Percentiles rank a stretch among this genome's conserved stretches.
Conservation (phyloP, 1,140 invertebrate species). For the Papilio aristodemus region DNA sequence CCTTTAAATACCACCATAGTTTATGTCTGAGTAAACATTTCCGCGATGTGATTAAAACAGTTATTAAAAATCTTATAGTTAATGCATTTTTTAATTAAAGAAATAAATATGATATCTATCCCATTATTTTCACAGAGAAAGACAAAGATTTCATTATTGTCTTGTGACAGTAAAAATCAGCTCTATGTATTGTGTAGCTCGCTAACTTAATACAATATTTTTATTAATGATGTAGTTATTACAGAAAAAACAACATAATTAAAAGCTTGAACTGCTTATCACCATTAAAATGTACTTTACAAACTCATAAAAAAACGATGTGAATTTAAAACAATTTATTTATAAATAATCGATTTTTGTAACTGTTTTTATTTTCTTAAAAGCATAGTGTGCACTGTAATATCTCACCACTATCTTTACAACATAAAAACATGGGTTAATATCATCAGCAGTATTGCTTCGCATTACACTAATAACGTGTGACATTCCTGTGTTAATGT, state of each 20-base stretch:
- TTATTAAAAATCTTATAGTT: no score
- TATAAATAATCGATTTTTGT: not conserved
- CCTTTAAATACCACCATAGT: not conserved
- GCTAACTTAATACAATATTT: no score
- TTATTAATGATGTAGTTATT: no score
- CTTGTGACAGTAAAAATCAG: no score
- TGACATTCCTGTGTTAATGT: conserved; percentile 17
- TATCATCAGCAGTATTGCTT: conserved; percentile 16
- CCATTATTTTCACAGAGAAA: no score
- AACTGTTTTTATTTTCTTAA: not conserved
- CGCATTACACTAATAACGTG: conserved; percentile 10
- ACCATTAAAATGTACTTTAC: not conserved
- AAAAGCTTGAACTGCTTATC: not conserved
- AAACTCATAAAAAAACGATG: no score
- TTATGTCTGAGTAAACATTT: not conserved
- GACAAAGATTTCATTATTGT: no score
- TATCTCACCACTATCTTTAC: not conserved
- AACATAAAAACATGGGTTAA: conserved; percentile 12
- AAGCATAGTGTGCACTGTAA: conserved; percentile 1
- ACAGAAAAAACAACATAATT: no score
- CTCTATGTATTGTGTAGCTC: no score
- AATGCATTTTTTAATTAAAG: no score
- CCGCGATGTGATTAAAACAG: no score
- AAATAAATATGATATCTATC: no score
- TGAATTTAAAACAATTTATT: not conserved